Conservation (phyloP, 2,113 vertebrate genomes). For the Tor tambroides region DNA sequence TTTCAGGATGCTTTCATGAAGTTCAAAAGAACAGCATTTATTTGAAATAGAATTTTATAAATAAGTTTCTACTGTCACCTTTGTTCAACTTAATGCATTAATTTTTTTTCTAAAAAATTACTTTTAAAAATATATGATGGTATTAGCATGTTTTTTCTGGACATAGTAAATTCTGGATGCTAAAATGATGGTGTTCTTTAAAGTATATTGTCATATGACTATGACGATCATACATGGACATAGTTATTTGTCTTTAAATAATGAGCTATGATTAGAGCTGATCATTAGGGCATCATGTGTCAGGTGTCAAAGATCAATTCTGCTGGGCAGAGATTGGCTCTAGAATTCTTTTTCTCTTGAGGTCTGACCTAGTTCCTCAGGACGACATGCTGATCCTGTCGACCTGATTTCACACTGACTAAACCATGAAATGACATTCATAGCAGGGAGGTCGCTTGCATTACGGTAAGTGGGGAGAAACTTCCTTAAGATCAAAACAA, state of each 20-base stretch:
- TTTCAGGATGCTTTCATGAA: not conserved
- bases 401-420: not conserved
- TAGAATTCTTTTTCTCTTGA: not conserved
- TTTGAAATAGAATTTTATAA: not conserved
- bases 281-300: not conserved
- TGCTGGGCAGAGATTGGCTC: not conserved
- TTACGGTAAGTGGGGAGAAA: not conserved
- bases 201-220: not conserved
- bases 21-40: not conserved
- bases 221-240: not conserved
- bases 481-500: not conserved
- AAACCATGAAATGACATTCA: not conserved
- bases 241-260: not conserved
- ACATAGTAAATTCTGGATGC: not conserved
- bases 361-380: not conserved
- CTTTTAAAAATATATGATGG: not conserved
- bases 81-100: not conserved
- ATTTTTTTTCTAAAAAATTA: not conserved
- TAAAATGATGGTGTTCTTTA: not conserved
- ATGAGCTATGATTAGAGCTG: not conserved
- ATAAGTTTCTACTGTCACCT: not conserved
- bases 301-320: constrained; percentile 1
- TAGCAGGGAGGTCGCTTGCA: not conserved
- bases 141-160: not conserved
- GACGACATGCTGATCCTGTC: not conserved